phyloP scores from a whole-genome alignment of 1,140 invertebrate species.

The Mycetomoellerius zeteki region DNA sequence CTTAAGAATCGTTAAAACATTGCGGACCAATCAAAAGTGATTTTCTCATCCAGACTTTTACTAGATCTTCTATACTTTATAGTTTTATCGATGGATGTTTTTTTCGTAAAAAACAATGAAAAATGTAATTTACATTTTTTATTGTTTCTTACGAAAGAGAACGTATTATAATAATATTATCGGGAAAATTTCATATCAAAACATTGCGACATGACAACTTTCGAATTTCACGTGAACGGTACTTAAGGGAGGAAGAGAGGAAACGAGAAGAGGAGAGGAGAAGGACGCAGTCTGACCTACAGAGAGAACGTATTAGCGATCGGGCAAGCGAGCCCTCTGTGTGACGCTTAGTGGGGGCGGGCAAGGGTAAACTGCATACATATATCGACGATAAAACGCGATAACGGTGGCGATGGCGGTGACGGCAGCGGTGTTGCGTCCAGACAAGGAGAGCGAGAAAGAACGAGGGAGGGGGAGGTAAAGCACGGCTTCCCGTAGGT shows the following conservation, averaged over 20 bases:
- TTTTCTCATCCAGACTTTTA: no score
- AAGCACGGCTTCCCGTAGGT: slow-evolving; percentile 28
- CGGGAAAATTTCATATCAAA: background rate
- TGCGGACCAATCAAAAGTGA: no score
- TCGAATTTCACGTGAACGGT: slow-evolving; percentile 6
- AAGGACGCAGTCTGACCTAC: slow-evolving; percentile 32
- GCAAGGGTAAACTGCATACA: slow-evolving; percentile 68
- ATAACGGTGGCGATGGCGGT: background rate
- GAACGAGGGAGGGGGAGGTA: background rate
- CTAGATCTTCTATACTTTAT: background rate
- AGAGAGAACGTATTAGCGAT: slow-evolving; percentile 27
- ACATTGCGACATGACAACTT: background rate
- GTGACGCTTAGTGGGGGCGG: slow-evolving; percentile 13
- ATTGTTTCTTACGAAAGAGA: no score
- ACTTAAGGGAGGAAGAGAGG: slow-evolving; percentile 20
- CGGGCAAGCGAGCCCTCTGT: background rate
- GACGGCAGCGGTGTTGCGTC: slow-evolving; percentile 24
- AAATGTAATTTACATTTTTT: no score
- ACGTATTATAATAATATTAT: slow-evolving; percentile 21
- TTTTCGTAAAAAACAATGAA: background rate
- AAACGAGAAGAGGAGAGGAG: background rate
- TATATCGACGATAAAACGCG: slow-evolving; percentile 48
- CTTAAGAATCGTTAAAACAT: no score
- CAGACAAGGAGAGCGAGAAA: slow-evolving; percentile 50
- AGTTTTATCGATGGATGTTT: background rate